Conservation (phyloP, 2,888 invertebrate genomes). For the Slavum lentiscoides region DNA sequence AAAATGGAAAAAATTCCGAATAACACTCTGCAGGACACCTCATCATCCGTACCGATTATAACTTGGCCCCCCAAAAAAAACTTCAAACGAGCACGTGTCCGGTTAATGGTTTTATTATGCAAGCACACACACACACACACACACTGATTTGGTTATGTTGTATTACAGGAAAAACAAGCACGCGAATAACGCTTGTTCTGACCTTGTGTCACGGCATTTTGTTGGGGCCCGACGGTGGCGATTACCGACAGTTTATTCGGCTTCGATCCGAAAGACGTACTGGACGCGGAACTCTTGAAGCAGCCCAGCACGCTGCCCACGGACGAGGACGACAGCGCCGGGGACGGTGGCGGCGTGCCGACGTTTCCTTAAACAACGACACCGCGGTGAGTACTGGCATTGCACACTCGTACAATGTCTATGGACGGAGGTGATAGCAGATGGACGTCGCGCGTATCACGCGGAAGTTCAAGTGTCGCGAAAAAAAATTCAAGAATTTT, state of each 20-base stretch:
- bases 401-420: neutral
- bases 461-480: no score
- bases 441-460: no score
- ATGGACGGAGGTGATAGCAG: neutral
- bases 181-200: neutral
- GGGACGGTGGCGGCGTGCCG: conserved; percentile 57
- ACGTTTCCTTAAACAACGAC: conserved; percentile 54
- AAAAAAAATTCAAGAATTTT: no score
- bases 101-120: neutral
- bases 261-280: conserved; percentile 43
- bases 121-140: no score
- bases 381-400: neutral
- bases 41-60: no score
- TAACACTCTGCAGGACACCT: no score
- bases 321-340: conserved; percentile 56
- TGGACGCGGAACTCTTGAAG: conserved; percentile 45
- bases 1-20: no score
- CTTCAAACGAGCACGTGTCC: no score
- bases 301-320: conserved; percentile 53
- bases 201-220: conserved; percentile 39
- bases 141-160: neutral
- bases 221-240: conserved; percentile 19
- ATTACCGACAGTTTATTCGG: conserved; percentile 36
- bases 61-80: no score
- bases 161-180: neutral